A percentile compares a stretch with the other conserved stretches of the same genome.
Conservation (phyloP, 2,888 invertebrate species). For the Danaus chrysippus region DNA sequence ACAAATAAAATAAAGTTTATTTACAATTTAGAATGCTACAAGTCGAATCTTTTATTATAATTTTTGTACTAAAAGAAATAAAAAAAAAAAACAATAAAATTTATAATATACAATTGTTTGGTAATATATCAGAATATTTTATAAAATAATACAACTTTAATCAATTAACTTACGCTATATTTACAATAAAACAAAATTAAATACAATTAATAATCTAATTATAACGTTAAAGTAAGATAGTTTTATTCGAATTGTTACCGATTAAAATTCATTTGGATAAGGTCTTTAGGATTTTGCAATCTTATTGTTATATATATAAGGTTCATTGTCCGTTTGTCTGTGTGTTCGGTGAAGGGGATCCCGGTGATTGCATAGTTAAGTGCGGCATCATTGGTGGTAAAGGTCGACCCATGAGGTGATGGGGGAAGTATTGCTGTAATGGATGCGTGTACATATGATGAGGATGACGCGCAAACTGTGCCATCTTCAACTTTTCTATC, state of each 20-base stretch:
- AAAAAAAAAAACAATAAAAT: constrained; percentile 37
- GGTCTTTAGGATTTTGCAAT: background rate
- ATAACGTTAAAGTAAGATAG: background rate
- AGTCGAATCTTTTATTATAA: constrained; percentile 19
- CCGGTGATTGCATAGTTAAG: constrained; percentile 66
- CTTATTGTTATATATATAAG: background rate
- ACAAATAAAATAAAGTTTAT: constrained; percentile 52
- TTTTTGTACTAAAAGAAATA: constrained; percentile 52
- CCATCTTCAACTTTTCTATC: constrained; percentile 96
- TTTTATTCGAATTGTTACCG: background rate
- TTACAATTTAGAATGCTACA: constrained; percentile 39
- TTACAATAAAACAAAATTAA: constrained; percentile 27
- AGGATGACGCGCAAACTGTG: constrained; percentile 80
- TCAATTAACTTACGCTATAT: constrained; percentile 16
- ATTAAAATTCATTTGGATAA: background rate
- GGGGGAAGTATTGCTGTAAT: constrained; percentile 80
- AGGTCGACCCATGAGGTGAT: constrained; percentile 79
- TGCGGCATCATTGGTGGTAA: constrained; percentile 68
- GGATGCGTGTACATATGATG: constrained; percentile 80
- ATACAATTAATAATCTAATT: constrained; percentile 4
- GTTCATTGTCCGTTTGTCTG: constrained; percentile 44
- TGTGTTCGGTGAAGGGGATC: constrained; percentile 67
- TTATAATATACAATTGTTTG: constrained; percentile 20
- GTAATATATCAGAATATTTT: constrained; percentile 13
- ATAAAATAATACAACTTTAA: background rate